Percentiles rank a stretch among this genome's conserved stretches.
phyloP scores from a whole-genome alignment of 1,140 invertebrate species.

The Meloidogyne floridensis region DNA sequence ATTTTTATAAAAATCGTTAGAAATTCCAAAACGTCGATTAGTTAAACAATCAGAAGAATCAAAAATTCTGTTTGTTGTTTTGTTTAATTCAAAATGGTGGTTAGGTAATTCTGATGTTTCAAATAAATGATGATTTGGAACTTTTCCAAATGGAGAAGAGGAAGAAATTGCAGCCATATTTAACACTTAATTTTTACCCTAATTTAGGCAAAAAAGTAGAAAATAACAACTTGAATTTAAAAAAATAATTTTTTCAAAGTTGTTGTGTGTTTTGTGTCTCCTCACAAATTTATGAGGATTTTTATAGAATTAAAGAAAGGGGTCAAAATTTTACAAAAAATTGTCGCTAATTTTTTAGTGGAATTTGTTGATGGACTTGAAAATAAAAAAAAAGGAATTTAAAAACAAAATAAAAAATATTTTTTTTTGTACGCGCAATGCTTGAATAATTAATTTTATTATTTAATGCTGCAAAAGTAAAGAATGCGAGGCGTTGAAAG shows the following conservation, averaged over 20 bases:
- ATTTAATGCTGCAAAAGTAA: neutral
- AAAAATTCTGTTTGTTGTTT: too few species aligned
- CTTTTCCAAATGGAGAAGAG: neutral
- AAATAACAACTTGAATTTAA: neutral
- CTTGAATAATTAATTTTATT: constrained; percentile 2
- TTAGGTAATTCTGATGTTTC: neutral
- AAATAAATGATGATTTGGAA: neutral
- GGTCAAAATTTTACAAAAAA: too few species aligned
- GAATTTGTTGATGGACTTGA: too few species aligned
- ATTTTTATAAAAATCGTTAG: neutral
- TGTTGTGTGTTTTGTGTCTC: neutral
- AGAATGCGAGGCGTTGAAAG: constrained; percentile 1
- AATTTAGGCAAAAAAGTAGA: neutral
- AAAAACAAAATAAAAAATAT: neutral
- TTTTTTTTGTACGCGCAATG: constrained; percentile 8
- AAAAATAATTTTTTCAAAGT: neutral
- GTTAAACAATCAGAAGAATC: neutral
- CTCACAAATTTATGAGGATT: constrained; percentile 2
- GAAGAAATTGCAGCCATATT: neutral
- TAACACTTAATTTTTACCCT: neutral
- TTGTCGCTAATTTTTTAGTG: too few species aligned
- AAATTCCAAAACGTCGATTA: constrained; percentile 1
- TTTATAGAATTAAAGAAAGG: too few species aligned
- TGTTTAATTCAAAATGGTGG: neutral
- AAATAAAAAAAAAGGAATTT: too few species aligned